Percentiles rank a stretch among this genome's conserved stretches.
Conservation (phyloP, 2,797 vertebrate species). For the Argya squamiceps region DNA sequence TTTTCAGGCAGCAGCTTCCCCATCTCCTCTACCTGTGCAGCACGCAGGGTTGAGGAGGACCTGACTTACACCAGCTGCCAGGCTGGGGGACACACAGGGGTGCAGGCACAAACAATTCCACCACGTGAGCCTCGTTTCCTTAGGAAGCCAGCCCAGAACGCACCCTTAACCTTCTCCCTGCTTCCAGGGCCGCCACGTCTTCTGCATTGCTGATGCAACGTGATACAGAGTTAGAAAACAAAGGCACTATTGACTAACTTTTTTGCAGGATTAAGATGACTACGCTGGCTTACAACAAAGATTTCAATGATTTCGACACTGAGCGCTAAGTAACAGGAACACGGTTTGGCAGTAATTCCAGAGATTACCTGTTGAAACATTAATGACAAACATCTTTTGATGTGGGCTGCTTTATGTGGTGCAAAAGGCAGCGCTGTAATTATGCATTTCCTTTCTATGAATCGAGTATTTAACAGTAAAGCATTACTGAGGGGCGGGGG, state of each 20-base stretch:
- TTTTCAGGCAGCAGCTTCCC: not conserved
- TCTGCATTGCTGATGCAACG: not conserved
- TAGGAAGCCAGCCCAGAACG: constrained; percentile 6
- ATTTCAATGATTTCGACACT: constrained; percentile 16
- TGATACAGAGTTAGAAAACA: constrained; percentile 41
- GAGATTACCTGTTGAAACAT: constrained; percentile 73
- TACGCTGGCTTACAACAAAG: constrained; percentile 29
- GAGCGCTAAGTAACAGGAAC: constrained; percentile 52
- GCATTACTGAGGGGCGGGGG: not conserved
- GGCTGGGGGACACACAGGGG: not conserved
- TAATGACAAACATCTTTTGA: constrained; percentile 72
- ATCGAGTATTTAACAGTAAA: constrained; percentile 37
- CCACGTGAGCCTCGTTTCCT: not conserved
- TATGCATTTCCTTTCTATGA: constrained; percentile 61
- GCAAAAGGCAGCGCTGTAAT: constrained; percentile 58
- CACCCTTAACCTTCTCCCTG: constrained; percentile 13
- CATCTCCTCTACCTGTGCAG: fast-evolving
- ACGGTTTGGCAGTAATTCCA: constrained; percentile 47
- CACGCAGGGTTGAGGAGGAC: not conserved
- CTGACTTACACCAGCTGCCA: fast-evolving
- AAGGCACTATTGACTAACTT: constrained; percentile 59
- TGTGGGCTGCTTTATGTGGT: constrained; percentile 72
- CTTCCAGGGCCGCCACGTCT: not conserved
- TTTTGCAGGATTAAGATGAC: constrained; percentile 61
- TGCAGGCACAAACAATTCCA: not conserved